Evolutionary conservation across 2,888 invertebrate species (phyloP).

Genomic region (Tillus elongatus): DNA sequence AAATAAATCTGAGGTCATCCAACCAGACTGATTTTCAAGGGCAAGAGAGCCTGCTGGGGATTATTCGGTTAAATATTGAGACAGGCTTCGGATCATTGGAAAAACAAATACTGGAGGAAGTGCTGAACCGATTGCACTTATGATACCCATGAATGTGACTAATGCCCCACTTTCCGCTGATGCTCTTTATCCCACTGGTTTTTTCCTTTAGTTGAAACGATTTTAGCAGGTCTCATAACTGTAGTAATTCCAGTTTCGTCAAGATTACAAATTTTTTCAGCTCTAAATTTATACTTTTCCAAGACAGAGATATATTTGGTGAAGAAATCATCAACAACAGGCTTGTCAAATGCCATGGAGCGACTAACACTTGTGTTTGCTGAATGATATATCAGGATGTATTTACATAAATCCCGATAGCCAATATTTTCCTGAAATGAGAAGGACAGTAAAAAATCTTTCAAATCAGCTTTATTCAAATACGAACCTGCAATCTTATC

Average conservation of each 20-base stretch:
- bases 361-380: slow-evolving; percentile 25
- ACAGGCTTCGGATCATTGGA: slow-evolving; percentile 15
- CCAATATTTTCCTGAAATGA: no score
- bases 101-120: slow-evolving; percentile 20
- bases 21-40: slow-evolving; percentile 18
- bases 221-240: slow-evolving; percentile 22
- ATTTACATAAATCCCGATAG: no score
- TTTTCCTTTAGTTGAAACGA: slow-evolving; percentile 21
- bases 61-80: slow-evolving; percentile 17
- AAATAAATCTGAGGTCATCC: slow-evolving; percentile 19
- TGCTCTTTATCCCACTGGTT: no score
- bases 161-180: slow-evolving; percentile 14
- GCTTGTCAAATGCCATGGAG: slow-evolving; percentile 24
- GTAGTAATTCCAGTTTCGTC: slow-evolving; percentile 26
- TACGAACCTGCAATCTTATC: no score
- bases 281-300: slow-evolving; percentile 13
- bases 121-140: slow-evolving; percentile 18
- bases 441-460: no score
- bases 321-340: slow-evolving; percentile 22
- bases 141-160: slow-evolving; percentile 19
- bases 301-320: slow-evolving; percentile 9
- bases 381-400: no score
- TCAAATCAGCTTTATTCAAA: no score
- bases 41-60: slow-evolving; percentile 17
- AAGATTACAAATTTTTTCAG: slow-evolving; percentile 22